Base-by-base conservation (phyloP, 2,888 invertebrate genomes). In the Ophion ellenae region DNA sequence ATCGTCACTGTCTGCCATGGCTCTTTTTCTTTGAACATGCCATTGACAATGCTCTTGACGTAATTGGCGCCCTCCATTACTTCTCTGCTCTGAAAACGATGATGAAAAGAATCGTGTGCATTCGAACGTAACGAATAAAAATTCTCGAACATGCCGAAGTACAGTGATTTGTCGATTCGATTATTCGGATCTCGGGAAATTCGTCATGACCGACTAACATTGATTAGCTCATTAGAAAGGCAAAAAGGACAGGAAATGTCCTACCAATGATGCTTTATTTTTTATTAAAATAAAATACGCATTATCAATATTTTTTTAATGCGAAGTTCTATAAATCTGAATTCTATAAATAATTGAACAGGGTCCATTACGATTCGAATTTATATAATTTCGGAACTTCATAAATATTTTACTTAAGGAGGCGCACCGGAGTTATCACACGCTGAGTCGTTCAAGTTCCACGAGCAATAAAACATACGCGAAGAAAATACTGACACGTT, bases 1-100 rank as follows among this genome's bases (percentile, higher is more conserved):
- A 97, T 96, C 0, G 97, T 95, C 1, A 96, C 96, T 85, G 98
- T 96, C 94, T 97, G 97, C 97, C 97, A 98, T 91, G 98, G 97
- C 94, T 98, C 97, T 91, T 95, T 96, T 82, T 96, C 96, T 66
- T 94, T 95, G 90, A 97, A 96, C 57, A 95, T 90, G 84, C 94
- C 93, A 93, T 97, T 97, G 45, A 97, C 92, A 61, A 95, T 90
- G 66, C 91, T 90, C 86, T 94, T 94, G 0, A 87, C 20, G 10
- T 79, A 69, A 77, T 84, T 81, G n/a, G 24, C 45, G 47, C 14
- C 53, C 63, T 81, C 84, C 86, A 86, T 86, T 53, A 11, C 64
- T 40, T 1, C 9, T 40, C 7, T 40, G 40, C 9, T 40, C 40
- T 40, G 40, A 9, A 40, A 40, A 40, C 40, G 9, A 40, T 40